A percentile compares a stretch with the other conserved stretches of the same genome.
Conservation (phyloP, 2,888 invertebrate genomes). For the Lordiphosa fenestrarum region DNA sequence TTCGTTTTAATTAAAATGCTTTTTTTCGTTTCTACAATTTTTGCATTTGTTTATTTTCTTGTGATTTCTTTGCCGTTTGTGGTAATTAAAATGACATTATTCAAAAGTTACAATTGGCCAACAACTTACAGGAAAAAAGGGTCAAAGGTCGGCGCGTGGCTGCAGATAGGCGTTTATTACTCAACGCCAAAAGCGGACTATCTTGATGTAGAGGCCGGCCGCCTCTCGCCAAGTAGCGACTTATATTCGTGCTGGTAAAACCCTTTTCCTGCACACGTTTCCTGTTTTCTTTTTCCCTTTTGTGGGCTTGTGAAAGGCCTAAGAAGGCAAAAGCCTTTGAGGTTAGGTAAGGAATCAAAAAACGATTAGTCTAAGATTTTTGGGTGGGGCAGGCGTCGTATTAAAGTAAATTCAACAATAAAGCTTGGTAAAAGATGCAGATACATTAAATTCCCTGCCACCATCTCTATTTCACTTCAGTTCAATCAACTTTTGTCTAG, state of each 20-base stretch:
- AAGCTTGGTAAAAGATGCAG: slow-evolving; percentile 9
- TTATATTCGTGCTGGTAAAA: slow-evolving; percentile 15
- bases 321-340: slow-evolving; percentile 32
- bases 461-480: slow-evolving; percentile 20
- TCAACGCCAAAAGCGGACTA: slow-evolving; percentile 38
- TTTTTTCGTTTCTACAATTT: slow-evolving; percentile 24
- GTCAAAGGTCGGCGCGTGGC: slow-evolving; percentile 35
- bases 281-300: slow-evolving; percentile 16
- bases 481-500: slow-evolving; percentile 71
- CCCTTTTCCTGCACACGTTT: slow-evolving; percentile 46
- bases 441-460: slow-evolving; percentile 48
- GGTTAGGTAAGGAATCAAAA: slow-evolving; percentile 63
- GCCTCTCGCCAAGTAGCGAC: slow-evolving; percentile 13
- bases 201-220: slow-evolving; percentile 45
- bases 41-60: slow-evolving; percentile 21
- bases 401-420: neutral
- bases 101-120: slow-evolving; percentile 53
- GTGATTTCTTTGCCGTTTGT: slow-evolving; percentile 41
- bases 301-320: slow-evolving; percentile 13
- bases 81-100: slow-evolving; percentile 76
- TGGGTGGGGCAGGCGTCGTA: slow-evolving; percentile 22
- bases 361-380: slow-evolving; percentile 68
- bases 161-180: slow-evolving; percentile 62
- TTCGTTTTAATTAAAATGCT: slow-evolving; percentile 56
- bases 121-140: slow-evolving; percentile 15